Conservation (phyloP, 2,888 invertebrate species). For the Athetis lepigone region DNA sequence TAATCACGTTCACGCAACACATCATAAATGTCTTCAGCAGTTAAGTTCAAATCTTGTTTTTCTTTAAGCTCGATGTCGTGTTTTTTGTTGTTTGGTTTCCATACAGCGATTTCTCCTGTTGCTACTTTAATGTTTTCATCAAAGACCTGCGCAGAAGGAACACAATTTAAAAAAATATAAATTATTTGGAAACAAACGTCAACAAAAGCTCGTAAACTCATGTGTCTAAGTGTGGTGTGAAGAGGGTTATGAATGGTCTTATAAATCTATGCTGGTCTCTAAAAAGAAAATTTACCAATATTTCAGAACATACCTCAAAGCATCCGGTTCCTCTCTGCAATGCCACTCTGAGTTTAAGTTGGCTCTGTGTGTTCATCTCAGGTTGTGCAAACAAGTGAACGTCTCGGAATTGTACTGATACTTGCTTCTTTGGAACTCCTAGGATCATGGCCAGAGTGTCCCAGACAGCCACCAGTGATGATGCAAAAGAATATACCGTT, state of each 20-base stretch:
- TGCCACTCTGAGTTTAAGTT: conserved; percentile 88
- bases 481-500: conserved; percentile 94
- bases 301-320: conserved; percentile 87
- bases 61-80: conserved; percentile 7
- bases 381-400: conserved; percentile 92
- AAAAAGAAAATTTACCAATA: background rate
- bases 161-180: background rate
- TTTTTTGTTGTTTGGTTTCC: background rate
- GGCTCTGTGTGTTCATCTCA: conserved; percentile 87
- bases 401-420: conserved; percentile 93
- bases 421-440: conserved; percentile 89
- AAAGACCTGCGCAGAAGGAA: conserved; percentile 62
- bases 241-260: too few species aligned
- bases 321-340: conserved; percentile 91
- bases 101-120: conserved; percentile 63
- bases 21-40: conserved; percentile 66
- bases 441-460: conserved; percentile 91
- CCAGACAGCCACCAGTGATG: conserved; percentile 93
- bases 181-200: background rate
- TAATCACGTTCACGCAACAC: conserved; percentile 64
- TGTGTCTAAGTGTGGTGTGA: too few species aligned
- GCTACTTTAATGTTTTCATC: conserved; percentile 68
- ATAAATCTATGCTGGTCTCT: background rate
- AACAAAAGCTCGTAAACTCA: background rate
- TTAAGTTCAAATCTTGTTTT: conserved; percentile 51